Evolutionary conservation across 1,140 invertebrate genomes (phyloP).

Genomic region (Papilio glaucus): DNA sequence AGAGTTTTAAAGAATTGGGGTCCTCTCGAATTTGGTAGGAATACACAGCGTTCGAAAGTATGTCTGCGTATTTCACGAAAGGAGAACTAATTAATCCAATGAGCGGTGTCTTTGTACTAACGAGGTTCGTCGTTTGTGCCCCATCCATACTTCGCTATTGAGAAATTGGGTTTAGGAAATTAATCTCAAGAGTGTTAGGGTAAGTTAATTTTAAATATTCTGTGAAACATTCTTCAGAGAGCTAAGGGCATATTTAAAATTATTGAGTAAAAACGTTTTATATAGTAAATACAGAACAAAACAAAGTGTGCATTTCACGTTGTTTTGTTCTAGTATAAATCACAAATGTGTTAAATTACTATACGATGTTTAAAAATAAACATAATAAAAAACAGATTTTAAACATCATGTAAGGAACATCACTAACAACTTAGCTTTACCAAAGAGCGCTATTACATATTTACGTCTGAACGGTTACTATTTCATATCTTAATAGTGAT

Average conservation of each 20-base stretch:
- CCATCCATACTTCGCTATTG: slow-evolving; percentile 52
- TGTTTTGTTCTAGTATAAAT: too few species aligned
- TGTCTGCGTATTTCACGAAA: slow-evolving; percentile 54
- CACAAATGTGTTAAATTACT: too few species aligned
- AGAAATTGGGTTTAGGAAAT: slow-evolving; percentile 64
- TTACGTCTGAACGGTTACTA: neutral
- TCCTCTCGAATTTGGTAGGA: slow-evolving; percentile 53
- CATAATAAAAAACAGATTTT: too few species aligned
- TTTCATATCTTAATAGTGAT: neutral
- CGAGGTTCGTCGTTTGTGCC: slow-evolving; percentile 72
- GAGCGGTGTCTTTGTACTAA: slow-evolving; percentile 70
- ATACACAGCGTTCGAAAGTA: slow-evolving; percentile 56
- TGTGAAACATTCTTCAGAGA: neutral
- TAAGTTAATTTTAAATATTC: slow-evolving; percentile 11
- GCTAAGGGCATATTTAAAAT: too few species aligned
- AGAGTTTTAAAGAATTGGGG: slow-evolving; percentile 61
- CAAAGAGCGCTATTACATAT: too few species aligned
- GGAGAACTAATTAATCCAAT: slow-evolving; percentile 78
- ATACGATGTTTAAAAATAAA: too few species aligned
- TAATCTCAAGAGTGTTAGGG: slow-evolving; percentile 40
- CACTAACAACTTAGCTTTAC: too few species aligned
- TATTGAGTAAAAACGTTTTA: too few species aligned
- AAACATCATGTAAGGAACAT: too few species aligned
- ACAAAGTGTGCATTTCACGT: too few species aligned
- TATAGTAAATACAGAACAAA: too few species aligned